A percentile compares a stretch with the other conserved stretches of the same genome.
phyloP scores from a whole-genome alignment of 2,113 vertebrate species.

The Bettongia penicillata region DNA sequence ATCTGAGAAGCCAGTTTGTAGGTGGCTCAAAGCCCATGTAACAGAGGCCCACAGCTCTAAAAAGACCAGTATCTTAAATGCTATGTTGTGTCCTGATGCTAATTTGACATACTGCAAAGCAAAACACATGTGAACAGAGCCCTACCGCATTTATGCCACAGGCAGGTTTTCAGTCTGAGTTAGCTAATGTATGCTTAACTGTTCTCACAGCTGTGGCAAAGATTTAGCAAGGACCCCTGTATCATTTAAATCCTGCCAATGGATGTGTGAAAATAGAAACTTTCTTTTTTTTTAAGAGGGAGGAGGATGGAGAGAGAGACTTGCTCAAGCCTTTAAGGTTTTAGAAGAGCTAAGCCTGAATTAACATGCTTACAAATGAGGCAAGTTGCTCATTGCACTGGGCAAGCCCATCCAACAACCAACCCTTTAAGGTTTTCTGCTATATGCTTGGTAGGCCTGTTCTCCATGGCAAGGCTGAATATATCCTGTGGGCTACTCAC shows the following conservation, averaged over 20 bases:
- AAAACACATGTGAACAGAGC: slow-evolving; percentile 73
- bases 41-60: slow-evolving; percentile 26
- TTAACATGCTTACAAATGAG: slow-evolving; percentile 65
- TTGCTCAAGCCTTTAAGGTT: slow-evolving; percentile 61
- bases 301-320: not conserved
- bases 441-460: slow-evolving; percentile 29
- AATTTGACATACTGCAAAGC: slow-evolving; percentile 64
- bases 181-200: slow-evolving; percentile 56
- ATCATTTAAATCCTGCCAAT: slow-evolving; percentile 69
- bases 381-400: slow-evolving; percentile 34
- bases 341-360: slow-evolving; percentile 73
- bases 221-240: slow-evolving; percentile 54
- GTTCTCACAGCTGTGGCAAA: slow-evolving; percentile 66
- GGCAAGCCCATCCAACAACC: slow-evolving; percentile 49
- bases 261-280: slow-evolving; percentile 60
- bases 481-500: slow-evolving; percentile 6
- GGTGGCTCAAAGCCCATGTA: slow-evolving; percentile 56
- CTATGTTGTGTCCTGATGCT: slow-evolving; percentile 57
- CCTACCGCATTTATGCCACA: slow-evolving; percentile 45
- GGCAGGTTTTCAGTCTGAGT: slow-evolving; percentile 66
- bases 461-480: slow-evolving; percentile 54
- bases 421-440: slow-evolving; percentile 53
- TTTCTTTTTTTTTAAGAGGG: slow-evolving; percentile 72
- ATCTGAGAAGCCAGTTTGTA: slow-evolving; percentile 61
- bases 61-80: slow-evolving; percentile 39